Evolutionary conservation across 2,113 vertebrate species (phyloP).

Genomic region (Danionella cerebrum): DNA sequence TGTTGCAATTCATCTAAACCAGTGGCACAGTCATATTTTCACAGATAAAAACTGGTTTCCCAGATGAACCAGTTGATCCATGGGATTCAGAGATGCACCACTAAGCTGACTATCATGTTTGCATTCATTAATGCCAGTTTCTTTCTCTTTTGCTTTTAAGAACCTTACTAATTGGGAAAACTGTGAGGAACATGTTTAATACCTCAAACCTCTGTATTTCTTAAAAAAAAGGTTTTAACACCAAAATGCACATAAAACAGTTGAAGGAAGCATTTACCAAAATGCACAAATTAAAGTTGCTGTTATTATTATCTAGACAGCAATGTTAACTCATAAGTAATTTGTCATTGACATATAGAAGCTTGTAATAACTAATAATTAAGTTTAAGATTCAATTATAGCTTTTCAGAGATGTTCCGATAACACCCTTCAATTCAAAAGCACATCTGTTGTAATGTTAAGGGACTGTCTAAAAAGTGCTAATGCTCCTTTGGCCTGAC

Average conservation of each 20-base stretch:
- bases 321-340: too few species aligned
- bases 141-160: conserved; percentile 5
- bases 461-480: too few species aligned
- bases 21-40: conserved; percentile 7
- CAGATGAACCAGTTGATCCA: conserved; percentile 13
- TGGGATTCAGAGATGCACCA: background rate
- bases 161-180: conserved; percentile 24
- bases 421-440: too few species aligned
- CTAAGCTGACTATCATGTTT: conserved; percentile 36
- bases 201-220: background rate
- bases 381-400: too few species aligned
- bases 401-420: too few species aligned
- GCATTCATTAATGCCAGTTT: conserved; percentile 28
- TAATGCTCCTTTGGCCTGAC: too few species aligned
- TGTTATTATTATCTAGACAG: too few species aligned
- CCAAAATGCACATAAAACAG: background rate
- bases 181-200: conserved; percentile 6
- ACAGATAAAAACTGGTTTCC: background rate
- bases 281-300: background rate
- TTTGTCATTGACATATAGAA: too few species aligned
- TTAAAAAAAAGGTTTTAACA: background rate
- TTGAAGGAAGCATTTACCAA: background rate
- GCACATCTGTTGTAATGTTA: too few species aligned
- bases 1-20: conserved; percentile 8
- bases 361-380: too few species aligned